Evolutionary conservation across 2,797 vertebrate genomes (phyloP).

Genomic region (Hephaestus fuliginosus): DNA sequence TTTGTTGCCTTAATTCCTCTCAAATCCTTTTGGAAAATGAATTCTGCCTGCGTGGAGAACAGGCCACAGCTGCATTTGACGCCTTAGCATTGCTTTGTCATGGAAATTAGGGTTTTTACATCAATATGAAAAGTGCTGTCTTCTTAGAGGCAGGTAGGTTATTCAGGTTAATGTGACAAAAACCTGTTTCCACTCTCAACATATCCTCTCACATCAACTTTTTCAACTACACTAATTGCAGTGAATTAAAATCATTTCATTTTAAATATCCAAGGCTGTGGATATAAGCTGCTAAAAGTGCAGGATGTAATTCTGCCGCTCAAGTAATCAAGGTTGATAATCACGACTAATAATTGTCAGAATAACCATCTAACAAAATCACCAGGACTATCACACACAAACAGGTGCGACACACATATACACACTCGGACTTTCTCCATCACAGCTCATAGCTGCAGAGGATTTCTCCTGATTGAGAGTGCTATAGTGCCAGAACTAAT

Average conservation of each 20-base stretch:
- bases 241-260: slow-evolving; percentile 26
- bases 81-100: slow-evolving; percentile 31
- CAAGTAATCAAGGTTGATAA: slow-evolving; percentile 52
- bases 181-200: slow-evolving; percentile 16
- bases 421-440: slow-evolving; percentile 36
- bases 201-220: slow-evolving; percentile 21
- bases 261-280: slow-evolving; percentile 11
- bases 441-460: slow-evolving; percentile 59
- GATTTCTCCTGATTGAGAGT: slow-evolving; percentile 72
- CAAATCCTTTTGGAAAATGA: slow-evolving; percentile 57
- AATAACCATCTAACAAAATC: slow-evolving; percentile 56
- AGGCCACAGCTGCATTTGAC: slow-evolving; percentile 14
- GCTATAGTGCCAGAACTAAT: slow-evolving; percentile 72
- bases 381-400: slow-evolving; percentile 33
- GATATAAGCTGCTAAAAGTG: slow-evolving; percentile 37
- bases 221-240: slow-evolving; percentile 20
- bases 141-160: slow-evolving; percentile 41
- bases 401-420: slow-evolving; percentile 1
- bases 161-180: slow-evolving; percentile 26
- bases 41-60: slow-evolving; percentile 19
- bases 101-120: slow-evolving; percentile 35
- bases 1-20: slow-evolving; percentile 65
- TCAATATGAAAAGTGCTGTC: slow-evolving; percentile 17
- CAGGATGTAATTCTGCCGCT: slow-evolving; percentile 23
- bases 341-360: slow-evolving; percentile 61